Percentiles rank a stretch among this genome's conserved stretches.
Evolutionary conservation across 1,140 invertebrate species (phyloP).

Genomic region (Laodelphax striatellus): DNA sequence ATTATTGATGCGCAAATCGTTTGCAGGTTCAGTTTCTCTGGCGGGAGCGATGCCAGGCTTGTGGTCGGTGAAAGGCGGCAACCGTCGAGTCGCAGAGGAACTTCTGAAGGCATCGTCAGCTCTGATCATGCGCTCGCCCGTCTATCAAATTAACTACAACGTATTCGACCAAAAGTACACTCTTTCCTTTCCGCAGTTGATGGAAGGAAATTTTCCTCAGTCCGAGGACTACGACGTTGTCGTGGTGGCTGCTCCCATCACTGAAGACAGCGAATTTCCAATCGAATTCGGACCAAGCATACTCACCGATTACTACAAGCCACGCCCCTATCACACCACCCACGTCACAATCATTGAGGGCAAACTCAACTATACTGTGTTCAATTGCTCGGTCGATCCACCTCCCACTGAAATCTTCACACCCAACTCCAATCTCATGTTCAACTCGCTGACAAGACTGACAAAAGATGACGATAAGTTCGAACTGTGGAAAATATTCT

Average conservation of each 20-base stretch:
- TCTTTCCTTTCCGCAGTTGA: too few relatives aligned
- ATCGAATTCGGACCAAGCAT: slow-evolving; percentile 28
- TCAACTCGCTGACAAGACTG: too few relatives aligned
- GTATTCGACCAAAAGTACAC: too few relatives aligned
- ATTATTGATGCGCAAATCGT: slow-evolving; percentile 23
- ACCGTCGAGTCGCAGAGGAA: slow-evolving; percentile 38
- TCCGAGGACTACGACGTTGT: slow-evolving; percentile 41
- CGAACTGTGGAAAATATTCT: slow-evolving; percentile 47
- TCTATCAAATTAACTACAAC: too few relatives aligned
- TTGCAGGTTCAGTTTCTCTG: slow-evolving; percentile 35
- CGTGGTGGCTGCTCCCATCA: slow-evolving; percentile 44
- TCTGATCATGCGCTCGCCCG: too few relatives aligned
- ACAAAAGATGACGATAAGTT: too few relatives aligned
- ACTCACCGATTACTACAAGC: slow-evolving; percentile 12
- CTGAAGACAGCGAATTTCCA: slow-evolving; percentile 27
- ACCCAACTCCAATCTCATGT: too few relatives aligned
- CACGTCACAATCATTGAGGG: slow-evolving; percentile 45
- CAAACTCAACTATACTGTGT: slow-evolving; percentile 34
- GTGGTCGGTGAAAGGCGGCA: slow-evolving; percentile 50
- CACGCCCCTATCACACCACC: slow-evolving; percentile 39
- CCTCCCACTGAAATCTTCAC: too few relatives aligned
- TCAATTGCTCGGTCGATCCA: slow-evolving; percentile 26
- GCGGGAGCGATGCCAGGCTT: slow-evolving; percentile 40
- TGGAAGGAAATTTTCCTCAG: too few relatives aligned
- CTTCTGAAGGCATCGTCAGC: slow-evolving; percentile 30